phyloP scores from a whole-genome alignment of 2,888 invertebrate species.

The Steinernema carpocapsae region DNA sequence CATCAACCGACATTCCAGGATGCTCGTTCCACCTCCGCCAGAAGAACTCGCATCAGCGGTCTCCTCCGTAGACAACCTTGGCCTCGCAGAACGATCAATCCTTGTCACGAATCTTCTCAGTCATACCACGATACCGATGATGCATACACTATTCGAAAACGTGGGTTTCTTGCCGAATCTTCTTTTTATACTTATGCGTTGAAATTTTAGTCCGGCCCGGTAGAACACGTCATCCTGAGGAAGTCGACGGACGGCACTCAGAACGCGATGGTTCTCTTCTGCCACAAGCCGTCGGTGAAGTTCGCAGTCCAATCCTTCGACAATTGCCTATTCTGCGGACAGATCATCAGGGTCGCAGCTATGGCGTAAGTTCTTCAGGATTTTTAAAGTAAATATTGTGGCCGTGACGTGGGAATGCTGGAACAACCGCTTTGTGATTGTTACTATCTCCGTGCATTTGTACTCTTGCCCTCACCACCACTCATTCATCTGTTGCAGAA shows the following conservation, averaged over 20 bases:
- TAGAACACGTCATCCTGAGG: conserved; percentile 1
- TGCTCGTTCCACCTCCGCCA: not conserved
- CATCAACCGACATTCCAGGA: too few species aligned
- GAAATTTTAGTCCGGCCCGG: conserved; percentile 3
- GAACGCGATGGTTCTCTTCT: conserved; percentile 11
- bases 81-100: conserved; percentile 16
- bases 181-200: not conserved
- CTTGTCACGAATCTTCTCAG: conserved; percentile 3
- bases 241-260: not conserved
- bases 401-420: too few species aligned
- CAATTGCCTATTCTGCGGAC: conserved; percentile 22
- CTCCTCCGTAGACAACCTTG: not conserved
- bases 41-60: conserved; percentile 1
- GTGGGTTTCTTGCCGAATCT: not conserved
- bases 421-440: too few species aligned
- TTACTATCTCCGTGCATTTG: too few species aligned
- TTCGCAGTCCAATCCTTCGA: not conserved
- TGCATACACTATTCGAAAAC: conserved; percentile 2
- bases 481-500: too few species aligned
- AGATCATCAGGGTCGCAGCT: not conserved
- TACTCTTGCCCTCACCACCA: too few species aligned
- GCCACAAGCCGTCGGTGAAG: not conserved
- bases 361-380: not conserved
- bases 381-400: not conserved
- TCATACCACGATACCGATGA: not conserved